Evolutionary conservation across 2,797 vertebrate genomes (phyloP), one percentile per base, ranked within the genome.

Genomic region (Sebastes hopkinsi): DNA sequence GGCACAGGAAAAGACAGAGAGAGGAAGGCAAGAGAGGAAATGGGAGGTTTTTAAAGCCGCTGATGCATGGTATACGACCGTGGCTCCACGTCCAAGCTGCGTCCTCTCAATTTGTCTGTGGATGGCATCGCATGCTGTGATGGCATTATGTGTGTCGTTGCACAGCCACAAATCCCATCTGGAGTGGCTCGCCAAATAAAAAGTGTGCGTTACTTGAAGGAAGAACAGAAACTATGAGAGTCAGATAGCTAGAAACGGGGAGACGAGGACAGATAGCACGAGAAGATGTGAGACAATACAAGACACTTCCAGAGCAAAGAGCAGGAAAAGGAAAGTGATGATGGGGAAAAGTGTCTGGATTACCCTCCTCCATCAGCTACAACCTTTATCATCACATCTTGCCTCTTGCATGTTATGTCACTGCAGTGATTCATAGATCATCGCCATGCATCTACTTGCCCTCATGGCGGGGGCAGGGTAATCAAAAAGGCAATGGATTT

Each of bases 371-470:
- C 70, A 70, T 78, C 81, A 70, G 67, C 72, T 46, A 22, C 55
- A 79, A 60, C 79, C 72, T 71, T 72, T 72, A 86, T 85, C 73
- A 22, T 62, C 77, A 16, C 76, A 80, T 87, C 80, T 67, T 13
- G 13, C 64, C 73, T 72, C 65, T 58, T 75, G 58, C 64, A 62
- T 89, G 62, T 77, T 55, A 58, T 89, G 86, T 88, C 86, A 77
- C 82, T 69, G 90, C 87, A 56, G 92, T 69, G 89, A 89, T 81
- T 38, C 79, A 81, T 72, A 81, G 71, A 87, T 90, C 84, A 84
- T 86, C 81, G 67, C 60, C 71, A 25, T 82, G 79, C 86, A 79
- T 90, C 76, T 71, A 72, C 70, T 82, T 87, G 59, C 65, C 77
- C 81, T 87, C 75, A 34, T 66, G 69, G 81, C n/a, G 69, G 89